These are phyloP conservation scores for Meles meles DNA, from an alignment of 2,113 vertebrate genomes.

Conservation along the genomic window DNA sequence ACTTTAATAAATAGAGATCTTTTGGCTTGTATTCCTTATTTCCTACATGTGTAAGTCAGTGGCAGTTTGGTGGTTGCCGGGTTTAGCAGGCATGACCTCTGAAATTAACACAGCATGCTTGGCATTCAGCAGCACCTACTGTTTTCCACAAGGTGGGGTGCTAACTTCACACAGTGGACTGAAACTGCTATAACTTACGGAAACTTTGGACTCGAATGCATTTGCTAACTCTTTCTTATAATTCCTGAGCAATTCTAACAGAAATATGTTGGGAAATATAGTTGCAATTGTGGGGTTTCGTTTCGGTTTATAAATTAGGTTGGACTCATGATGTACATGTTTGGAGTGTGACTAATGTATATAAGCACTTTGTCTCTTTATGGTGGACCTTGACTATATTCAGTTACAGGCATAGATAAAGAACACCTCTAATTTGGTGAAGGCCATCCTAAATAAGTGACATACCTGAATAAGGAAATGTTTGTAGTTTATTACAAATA, in stretches of 20 bases:
- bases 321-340: background rate
- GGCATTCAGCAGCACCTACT: background rate
- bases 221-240: background rate
- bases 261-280: background rate
- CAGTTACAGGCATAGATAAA: background rate
- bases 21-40: background rate
- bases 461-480: background rate
- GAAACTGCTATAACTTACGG: background rate
- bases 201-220: background rate
- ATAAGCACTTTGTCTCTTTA: background rate
- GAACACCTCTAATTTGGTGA: background rate
- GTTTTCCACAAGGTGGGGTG: constrained; percentile 74
- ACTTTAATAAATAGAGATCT: background rate
- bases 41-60: accelerated
- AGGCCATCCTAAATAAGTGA: background rate
- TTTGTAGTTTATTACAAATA: background rate
- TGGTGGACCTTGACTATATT: background rate
- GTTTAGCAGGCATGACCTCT: background rate
- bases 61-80: background rate
- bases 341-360: background rate
- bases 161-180: background rate
- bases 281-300: background rate
- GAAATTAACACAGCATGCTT: background rate
- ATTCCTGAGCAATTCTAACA: background rate
- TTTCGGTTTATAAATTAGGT: background rate